Evolutionary conservation across 1,140 invertebrate species (phyloP).

Genomic region (Dinoponera quadriceps): DNA sequence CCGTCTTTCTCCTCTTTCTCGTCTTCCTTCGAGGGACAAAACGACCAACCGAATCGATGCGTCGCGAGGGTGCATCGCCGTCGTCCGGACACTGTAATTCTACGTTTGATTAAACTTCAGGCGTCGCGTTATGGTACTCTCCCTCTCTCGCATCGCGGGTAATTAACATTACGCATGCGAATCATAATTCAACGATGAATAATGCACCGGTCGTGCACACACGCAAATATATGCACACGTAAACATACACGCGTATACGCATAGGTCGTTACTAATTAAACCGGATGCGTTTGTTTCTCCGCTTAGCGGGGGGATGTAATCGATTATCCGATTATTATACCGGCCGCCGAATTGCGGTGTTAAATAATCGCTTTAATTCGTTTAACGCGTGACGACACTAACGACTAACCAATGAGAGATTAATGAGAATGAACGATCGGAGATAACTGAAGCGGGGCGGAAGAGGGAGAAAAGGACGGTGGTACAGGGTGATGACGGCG

Average conservation of each 20-base stretch:
- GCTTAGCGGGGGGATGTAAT: conserved; percentile 8
- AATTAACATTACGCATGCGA: conserved; percentile 19
- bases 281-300: neutral
- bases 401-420: conserved; percentile 29
- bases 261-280: no score
- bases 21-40: no score
- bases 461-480: no score
- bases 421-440: conserved; percentile 49
- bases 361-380: conserved; percentile 50
- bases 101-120: conserved; percentile 11
- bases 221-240: neutral
- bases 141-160: neutral
- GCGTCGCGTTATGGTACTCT: neutral
- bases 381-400: conserved; percentile 32
- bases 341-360: conserved; percentile 6
- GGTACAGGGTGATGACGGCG: no score
- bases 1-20: no score
- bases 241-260: no score
- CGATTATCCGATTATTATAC: conserved; percentile 5
- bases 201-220: conserved; percentile 2
- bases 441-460: neutral
- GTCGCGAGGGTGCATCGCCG: neutral
- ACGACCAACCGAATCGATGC: neutral
- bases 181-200: conserved; percentile 43
- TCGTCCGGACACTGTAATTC: neutral